phyloP scores from a whole-genome alignment of 2,113 vertebrate species.

The Protobothrops mucrosquamatus region DNA sequence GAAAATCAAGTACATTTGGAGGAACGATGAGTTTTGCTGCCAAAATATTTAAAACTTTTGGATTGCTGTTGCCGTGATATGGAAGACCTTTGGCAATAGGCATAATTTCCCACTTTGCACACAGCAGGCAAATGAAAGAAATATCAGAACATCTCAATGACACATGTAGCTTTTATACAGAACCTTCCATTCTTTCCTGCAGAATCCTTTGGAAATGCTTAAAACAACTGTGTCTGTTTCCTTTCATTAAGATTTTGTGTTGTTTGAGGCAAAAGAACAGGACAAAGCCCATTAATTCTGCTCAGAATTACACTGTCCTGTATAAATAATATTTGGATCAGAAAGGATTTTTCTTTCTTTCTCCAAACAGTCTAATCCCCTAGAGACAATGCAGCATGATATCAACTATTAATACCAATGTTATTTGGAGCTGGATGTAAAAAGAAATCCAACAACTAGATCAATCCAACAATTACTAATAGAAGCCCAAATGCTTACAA shows the following conservation, averaged over 20 bases:
- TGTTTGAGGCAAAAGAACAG: constrained; percentile 65
- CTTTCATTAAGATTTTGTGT: constrained; percentile 73
- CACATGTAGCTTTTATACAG: constrained; percentile 57
- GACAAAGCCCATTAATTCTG: constrained; percentile 67
- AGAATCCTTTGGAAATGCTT: constrained; percentile 72
- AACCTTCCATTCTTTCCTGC: constrained; percentile 62
- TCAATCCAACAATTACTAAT: not conserved
- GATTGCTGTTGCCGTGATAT: constrained; percentile 56
- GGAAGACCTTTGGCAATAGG: constrained; percentile 61
- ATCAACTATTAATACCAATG: constrained; percentile 5
- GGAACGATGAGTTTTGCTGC: constrained; percentile 49
- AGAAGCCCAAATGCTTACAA: not conserved
- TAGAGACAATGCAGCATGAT: constrained; percentile 48
- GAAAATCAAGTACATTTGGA: constrained; percentile 55
- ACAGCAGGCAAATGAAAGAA: constrained; percentile 62
- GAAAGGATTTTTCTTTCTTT: not conserved
- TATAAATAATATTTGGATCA: constrained; percentile 61
- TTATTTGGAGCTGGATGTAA: not conserved
- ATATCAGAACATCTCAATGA: constrained; percentile 62
- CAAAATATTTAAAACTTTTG: constrained; percentile 55
- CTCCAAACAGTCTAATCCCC: constrained; percentile 18
- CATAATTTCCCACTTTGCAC: constrained; percentile 58
- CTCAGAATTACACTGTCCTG: constrained; percentile 65
- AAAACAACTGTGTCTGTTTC: constrained; percentile 74
- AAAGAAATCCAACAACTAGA: not conserved